Evolutionary conservation across 2,797 vertebrate genomes (phyloP).

Genomic region (Pseudotriccus pelzelni): DNA sequence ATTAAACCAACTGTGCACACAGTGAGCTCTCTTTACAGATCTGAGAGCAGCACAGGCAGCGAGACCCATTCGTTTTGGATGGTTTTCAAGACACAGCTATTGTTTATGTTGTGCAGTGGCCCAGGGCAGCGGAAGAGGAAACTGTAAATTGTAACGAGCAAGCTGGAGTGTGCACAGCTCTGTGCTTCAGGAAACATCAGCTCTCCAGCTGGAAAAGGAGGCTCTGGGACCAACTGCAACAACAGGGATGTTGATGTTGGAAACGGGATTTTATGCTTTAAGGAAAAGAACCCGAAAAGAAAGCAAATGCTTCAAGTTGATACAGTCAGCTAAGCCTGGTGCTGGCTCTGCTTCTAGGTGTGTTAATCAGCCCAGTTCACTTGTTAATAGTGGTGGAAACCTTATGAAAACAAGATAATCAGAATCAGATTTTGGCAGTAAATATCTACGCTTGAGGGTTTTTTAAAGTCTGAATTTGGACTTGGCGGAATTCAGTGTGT

Average conservation of each 20-base stretch:
- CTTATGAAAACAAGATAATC: not conserved
- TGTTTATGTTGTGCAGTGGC: slow-evolving; percentile 41
- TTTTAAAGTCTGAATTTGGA: not conserved
- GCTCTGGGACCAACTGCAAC: not conserved
- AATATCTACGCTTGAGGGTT: not conserved
- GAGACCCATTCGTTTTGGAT: slow-evolving; percentile 42
- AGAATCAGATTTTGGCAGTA: not conserved
- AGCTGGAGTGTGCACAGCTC: not conserved
- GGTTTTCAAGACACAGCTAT: slow-evolving; percentile 54
- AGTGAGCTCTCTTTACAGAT: slow-evolving; percentile 30
- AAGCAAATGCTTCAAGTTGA: not conserved
- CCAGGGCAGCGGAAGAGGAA: slow-evolving; percentile 39
- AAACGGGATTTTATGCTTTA: not conserved
- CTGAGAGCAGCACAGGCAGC: slow-evolving; percentile 10
- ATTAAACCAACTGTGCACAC: slow-evolving; percentile 50
- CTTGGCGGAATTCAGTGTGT: not conserved
- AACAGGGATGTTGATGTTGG: not conserved
- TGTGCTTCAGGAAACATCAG: not conserved
- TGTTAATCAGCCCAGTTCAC: not conserved
- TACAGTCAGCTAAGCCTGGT: not conserved
- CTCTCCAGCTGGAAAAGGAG: slow-evolving; percentile 1
- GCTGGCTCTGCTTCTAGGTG: not conserved
- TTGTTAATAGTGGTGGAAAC: not conserved
- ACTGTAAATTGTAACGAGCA: not conserved
- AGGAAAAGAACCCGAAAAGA: not conserved